These are phyloP conservation scores for Ptychochromis oligacanthus DNA, from an alignment of 2,113 vertebrate genomes.

Conservation along the genomic window DNA sequence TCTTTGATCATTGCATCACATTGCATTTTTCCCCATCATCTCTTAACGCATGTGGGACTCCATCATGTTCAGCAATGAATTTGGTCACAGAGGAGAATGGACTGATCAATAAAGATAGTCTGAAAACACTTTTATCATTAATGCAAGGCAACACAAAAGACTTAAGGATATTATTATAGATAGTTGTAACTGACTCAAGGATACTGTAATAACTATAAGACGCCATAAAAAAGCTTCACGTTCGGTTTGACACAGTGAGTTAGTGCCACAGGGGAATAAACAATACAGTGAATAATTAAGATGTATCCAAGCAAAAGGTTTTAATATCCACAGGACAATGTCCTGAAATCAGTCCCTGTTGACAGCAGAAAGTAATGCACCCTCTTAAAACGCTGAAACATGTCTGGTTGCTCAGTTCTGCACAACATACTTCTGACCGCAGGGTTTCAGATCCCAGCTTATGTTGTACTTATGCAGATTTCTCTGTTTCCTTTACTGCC, in stretches of 20 bases:
- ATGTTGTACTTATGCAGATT: constrained; percentile 63
- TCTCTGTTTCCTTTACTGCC: constrained; percentile 60
- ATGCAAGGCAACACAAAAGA: constrained; percentile 64
- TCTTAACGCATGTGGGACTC: constrained; percentile 72
- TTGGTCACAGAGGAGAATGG: constrained; percentile 76
- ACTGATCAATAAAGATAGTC: constrained; percentile 77
- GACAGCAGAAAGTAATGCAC: constrained; percentile 54
- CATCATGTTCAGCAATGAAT: constrained; percentile 68
- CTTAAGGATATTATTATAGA: constrained; percentile 74
- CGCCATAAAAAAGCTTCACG: constrained; percentile 27
- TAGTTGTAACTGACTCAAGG: constrained; percentile 63
- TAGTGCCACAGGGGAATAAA: constrained; percentile 64
- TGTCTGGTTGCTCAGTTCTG: constrained; percentile 59
- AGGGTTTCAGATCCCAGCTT: constrained; percentile 60
- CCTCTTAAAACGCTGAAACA: constrained; percentile 58
- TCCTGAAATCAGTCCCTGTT: constrained; percentile 68
- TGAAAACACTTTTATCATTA: constrained; percentile 69
- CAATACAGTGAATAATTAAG: constrained; percentile 70
- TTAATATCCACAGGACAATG: constrained; percentile 66
- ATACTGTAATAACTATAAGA: constrained; percentile 62
- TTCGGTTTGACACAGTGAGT: constrained; percentile 64
- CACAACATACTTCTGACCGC: constrained; percentile 48
- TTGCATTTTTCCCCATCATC: constrained; percentile 73
- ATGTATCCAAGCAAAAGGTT: constrained; percentile 64
- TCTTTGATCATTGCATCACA: constrained; percentile 84